Conservation (phyloP, 1,140 invertebrate genomes). For the Phortica variegata region DNA sequence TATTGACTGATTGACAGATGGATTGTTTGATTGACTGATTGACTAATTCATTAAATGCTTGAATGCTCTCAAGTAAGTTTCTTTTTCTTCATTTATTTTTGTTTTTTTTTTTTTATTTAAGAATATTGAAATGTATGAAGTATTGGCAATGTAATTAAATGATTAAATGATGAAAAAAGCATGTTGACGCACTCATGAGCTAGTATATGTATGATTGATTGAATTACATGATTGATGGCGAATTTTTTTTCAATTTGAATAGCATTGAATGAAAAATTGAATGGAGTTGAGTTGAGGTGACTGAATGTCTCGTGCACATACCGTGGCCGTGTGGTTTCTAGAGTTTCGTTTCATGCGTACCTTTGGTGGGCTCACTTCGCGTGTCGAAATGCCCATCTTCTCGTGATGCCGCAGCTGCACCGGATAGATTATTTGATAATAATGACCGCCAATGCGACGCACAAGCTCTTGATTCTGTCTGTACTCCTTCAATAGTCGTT, state of each 20-base stretch:
- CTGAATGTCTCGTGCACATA: slow-evolving; percentile 36
- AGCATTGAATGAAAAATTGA: slow-evolving; percentile 15
- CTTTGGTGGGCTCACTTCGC: slow-evolving; percentile 81
- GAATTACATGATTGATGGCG: too few species aligned
- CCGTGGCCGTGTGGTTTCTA: slow-evolving; percentile 46
- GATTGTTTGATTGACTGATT: neutral
- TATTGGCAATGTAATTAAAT: too few species aligned
- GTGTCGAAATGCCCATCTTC: slow-evolving; percentile 91
- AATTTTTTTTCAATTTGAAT: neutral
- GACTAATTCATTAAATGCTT: neutral
- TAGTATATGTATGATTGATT: too few species aligned
- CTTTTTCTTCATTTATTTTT: too few species aligned
- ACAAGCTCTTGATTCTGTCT: slow-evolving; percentile 90
- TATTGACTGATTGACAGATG: neutral
- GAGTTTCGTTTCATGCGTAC: slow-evolving; percentile 61
- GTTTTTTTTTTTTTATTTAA: too few species aligned
- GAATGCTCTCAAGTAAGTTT: too few species aligned
- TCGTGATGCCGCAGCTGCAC: slow-evolving; percentile 90
- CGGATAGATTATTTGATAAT: slow-evolving; percentile 93
- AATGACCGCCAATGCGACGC: slow-evolving; percentile 82
- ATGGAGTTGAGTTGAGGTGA: neutral
- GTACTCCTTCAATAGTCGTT: slow-evolving; percentile 82
- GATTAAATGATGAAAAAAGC: too few species aligned
- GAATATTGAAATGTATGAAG: too few species aligned
- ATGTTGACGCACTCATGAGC: too few species aligned